Percentiles rank a stretch among this genome's conserved stretches.
phyloP scores from a whole-genome alignment of 1,140 invertebrate species.

The Dinoponera quadriceps region DNA sequence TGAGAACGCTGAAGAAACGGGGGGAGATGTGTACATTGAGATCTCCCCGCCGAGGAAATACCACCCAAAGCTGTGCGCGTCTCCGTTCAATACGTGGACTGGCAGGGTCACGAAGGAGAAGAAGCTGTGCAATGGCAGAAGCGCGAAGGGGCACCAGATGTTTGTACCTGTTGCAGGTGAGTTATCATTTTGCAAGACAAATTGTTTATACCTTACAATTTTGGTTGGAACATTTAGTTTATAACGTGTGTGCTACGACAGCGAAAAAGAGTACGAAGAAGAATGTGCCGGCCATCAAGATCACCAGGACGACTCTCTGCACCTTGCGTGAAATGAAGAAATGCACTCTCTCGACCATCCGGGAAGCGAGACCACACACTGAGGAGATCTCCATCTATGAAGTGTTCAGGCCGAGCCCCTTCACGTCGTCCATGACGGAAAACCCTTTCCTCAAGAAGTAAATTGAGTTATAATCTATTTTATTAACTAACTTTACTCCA shows the following conservation, averaged over 20 bases:
- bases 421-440: slow-evolving; percentile 87
- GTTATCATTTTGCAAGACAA: not conserved
- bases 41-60: slow-evolving; percentile 76
- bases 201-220: not conserved
- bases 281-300: slow-evolving; percentile 70
- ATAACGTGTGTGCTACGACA: slow-evolving; percentile 50
- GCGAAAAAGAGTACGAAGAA: slow-evolving; percentile 57
- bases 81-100: slow-evolving; percentile 66
- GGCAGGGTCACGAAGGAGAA: slow-evolving; percentile 77
- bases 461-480: not conserved
- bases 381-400: slow-evolving; percentile 36
- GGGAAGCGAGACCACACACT: slow-evolving; percentile 40
- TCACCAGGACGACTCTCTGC: slow-evolving; percentile 72
- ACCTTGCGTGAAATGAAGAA: slow-evolving; percentile 6
- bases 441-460: slow-evolving; percentile 88
- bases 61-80: slow-evolving; percentile 21
- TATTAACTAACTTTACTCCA: slow-evolving; percentile 1
- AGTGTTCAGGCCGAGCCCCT: slow-evolving; percentile 86
- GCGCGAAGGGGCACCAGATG: slow-evolving; percentile 67
- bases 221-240: slow-evolving; percentile 36
- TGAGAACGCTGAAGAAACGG: not conserved
- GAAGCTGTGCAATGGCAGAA: slow-evolving; percentile 29
- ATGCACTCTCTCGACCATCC: not conserved
- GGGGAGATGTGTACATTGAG: slow-evolving; percentile 69
- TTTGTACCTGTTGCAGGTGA: slow-evolving; percentile 32